Evolutionary conservation across 2,113 vertebrate genomes (phyloP).

Genomic region (Oxygymnocypris stewartii): DNA sequence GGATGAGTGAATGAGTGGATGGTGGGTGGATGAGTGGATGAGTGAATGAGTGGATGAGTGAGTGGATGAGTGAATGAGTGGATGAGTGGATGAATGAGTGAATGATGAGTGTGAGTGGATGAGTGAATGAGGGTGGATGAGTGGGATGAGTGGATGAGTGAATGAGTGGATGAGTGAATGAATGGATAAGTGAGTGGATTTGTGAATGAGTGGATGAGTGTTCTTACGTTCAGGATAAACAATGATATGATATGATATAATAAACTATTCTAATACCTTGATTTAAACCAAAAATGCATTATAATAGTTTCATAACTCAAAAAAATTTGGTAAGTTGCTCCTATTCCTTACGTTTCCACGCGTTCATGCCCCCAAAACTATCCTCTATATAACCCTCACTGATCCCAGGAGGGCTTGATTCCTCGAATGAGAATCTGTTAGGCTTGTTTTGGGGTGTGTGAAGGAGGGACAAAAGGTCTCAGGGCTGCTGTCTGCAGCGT

Average conservation of each 20-base stretch:
- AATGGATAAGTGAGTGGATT: too few species aligned
- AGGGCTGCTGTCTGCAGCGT: neutral
- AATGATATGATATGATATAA: too few species aligned
- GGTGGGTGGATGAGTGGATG: too few species aligned
- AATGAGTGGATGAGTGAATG: too few species aligned
- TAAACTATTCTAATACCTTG: neutral
- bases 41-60: too few species aligned
- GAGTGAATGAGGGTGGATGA: too few species aligned
- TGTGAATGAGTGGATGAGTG: too few species aligned
- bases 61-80: too few species aligned
- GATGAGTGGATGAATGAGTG: too few species aligned
- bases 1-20: too few species aligned
- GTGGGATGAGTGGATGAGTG: too few species aligned
- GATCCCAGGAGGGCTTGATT: conserved; percentile 42
- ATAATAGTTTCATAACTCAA: neutral
- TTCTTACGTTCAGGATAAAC: neutral
- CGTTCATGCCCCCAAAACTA: neutral
- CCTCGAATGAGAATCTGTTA: conserved; percentile 33
- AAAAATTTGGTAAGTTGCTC: neutral
- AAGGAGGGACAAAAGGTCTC: neutral
- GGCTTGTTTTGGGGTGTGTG: conserved; percentile 1
- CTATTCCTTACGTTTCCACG: neutral
- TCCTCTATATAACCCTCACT: neutral
- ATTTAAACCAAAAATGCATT: neutral
- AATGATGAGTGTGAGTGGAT: too few species aligned